phyloP scores from a whole-genome alignment of 2,888 invertebrate species.

The Drosophila monieri region DNA sequence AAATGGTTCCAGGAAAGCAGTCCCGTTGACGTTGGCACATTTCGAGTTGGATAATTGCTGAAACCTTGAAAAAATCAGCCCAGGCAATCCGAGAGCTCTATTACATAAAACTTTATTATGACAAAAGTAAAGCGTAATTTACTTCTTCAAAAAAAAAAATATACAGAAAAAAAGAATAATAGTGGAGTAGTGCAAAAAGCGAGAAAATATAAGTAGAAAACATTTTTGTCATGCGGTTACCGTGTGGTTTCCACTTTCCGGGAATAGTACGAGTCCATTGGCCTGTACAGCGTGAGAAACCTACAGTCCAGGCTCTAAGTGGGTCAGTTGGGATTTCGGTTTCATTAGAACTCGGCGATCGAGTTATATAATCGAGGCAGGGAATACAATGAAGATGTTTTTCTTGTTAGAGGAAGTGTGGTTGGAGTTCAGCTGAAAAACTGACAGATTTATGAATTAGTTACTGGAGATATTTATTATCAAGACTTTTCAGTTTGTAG shows the following conservation, averaged over 20 bases:
- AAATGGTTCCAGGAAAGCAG: conserved; percentile 31
- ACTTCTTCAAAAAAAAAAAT: conserved; percentile 15
- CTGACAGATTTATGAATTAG: neutral
- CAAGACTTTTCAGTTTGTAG: neutral
- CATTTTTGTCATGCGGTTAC: conserved; percentile 26
- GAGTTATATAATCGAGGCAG: conserved; percentile 15
- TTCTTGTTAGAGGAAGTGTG: neutral
- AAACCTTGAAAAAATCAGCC: conserved; percentile 61
- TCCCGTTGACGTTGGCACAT: conserved; percentile 63
- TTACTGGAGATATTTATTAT: neutral
- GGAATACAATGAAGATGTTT: neutral
- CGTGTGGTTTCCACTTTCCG: conserved; percentile 21
- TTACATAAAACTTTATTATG: conserved; percentile 53
- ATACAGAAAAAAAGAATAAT: conserved; percentile 9
- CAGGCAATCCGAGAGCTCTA: conserved; percentile 28
- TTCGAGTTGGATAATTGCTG: conserved; percentile 68
- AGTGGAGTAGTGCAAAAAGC: neutral
- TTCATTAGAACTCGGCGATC: conserved; percentile 26
- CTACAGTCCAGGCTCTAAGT: neutral
- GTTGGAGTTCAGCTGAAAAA: conserved; percentile 6
- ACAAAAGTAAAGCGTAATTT: conserved; percentile 27
- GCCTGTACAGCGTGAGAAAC: conserved; percentile 36
- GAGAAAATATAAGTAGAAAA: conserved; percentile 25
- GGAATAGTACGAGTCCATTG: conserved; percentile 25
- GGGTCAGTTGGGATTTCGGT: conserved; percentile 29